Base-by-base conservation (phyloP, 1,140 invertebrate genomes). In the Drosophila ercepeae region DNA sequence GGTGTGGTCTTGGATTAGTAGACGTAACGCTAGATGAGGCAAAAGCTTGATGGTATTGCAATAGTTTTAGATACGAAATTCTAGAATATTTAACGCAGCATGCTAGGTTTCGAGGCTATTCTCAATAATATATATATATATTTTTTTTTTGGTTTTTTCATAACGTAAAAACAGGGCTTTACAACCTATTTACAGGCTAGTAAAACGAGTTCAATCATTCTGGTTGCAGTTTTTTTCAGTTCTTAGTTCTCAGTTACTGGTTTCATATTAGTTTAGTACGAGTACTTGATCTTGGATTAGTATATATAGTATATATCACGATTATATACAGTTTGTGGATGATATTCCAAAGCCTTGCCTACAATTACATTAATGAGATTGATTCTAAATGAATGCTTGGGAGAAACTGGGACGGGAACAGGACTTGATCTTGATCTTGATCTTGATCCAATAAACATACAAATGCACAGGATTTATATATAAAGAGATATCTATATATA, bases 111-210 rank as follows among this genome's bases (percentile, higher is more conserved):
- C 77, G 57, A 81, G 59, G 68, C 78, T 75, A 77, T 59, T 88
- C 79, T 82, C 75, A 54, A 73, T 59, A n/a, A n/a, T 84, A 72
- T 13, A 36, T 27, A 27, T 4, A 6, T 27, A 27, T 32, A 4
- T 27, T 27, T 27, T 27, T 32, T n/a, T 32, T 32, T 32, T 32
- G 9, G 9, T 32, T 32, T 39, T 75, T 76, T 65, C 65, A 71
- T 76, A 84, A 89, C 83, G 82, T 89, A 89, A 88, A 90, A 90
- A 90, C 89, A 90, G 86, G 89, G 89, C 89, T 90, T 90, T 90
- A 90, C 89, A 90, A 90, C 89, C 89, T 89, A 90, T 72, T 90
- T 90, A 90, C 89, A 90, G 89, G 89, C 89, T 90, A 90, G 89
- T 90, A 90, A 90, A 90, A 90, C 89, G 89, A 90, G 89, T 90